phyloP scores from a whole-genome alignment of 1,140 invertebrate species.

The Drosophila ogumai region DNA sequence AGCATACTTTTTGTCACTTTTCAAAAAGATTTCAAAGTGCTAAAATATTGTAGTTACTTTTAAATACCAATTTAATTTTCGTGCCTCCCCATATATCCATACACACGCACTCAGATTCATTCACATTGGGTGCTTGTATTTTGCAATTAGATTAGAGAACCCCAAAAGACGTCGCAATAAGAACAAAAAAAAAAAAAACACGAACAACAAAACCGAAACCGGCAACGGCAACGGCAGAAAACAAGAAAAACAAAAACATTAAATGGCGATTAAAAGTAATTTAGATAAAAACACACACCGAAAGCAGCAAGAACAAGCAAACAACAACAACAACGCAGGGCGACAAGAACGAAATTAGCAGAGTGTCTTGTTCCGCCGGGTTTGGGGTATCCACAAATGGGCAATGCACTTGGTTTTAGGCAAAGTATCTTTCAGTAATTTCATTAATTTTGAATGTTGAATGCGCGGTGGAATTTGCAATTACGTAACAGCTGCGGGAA shows the following conservation, averaged over 20 bases:
- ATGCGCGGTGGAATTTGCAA: conserved; percentile 1
- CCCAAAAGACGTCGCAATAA: conserved; percentile 75
- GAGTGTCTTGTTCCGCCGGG: conserved; percentile 23
- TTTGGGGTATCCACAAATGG: conserved; percentile 29
- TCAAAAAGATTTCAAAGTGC: background rate
- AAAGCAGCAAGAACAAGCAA: conserved; percentile 45
- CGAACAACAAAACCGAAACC: conserved; percentile 38
- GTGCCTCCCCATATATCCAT: conserved; percentile 1
- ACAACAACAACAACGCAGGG: background rate
- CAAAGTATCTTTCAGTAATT: conserved; percentile 21
- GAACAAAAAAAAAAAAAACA: conserved; percentile 33
- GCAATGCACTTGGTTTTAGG: conserved; percentile 28
- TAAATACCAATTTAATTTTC: background rate
- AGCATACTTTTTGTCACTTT: background rate
- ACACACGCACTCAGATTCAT: conserved; percentile 24
- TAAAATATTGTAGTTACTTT: background rate
- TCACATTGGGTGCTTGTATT: conserved; percentile 52
- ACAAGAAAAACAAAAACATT: conserved; percentile 82
- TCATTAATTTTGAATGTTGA: conserved; percentile 11
- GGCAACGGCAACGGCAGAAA: conserved; percentile 15
- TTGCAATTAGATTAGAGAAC: conserved; percentile 80
- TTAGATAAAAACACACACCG: conserved; percentile 73
- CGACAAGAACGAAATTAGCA: conserved; percentile 38
- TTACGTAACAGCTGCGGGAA: conserved; percentile 3
- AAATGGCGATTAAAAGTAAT: conserved; percentile 83